Conservation (phyloP, 2,113 vertebrate species). For the Cynopterus brachyotis region DNA sequence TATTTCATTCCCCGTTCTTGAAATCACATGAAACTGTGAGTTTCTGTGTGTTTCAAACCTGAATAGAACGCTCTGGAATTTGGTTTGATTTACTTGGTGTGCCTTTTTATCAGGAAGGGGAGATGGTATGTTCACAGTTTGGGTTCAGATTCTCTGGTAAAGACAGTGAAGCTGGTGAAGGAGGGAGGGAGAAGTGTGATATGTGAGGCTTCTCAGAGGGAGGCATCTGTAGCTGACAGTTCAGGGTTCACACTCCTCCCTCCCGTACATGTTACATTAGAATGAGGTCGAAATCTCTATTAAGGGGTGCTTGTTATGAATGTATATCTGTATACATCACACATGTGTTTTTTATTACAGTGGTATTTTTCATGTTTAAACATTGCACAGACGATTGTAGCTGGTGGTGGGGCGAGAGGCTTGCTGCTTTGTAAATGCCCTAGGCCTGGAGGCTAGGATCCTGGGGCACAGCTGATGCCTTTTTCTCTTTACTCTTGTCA, state of each 20-base stretch:
- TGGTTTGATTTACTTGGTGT: not conserved
- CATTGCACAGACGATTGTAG: not conserved
- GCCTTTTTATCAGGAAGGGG: not conserved
- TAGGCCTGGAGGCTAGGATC: not conserved
- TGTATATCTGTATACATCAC: not conserved
- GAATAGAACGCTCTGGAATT: not conserved
- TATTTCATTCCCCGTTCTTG: not conserved
- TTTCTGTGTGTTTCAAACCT: not conserved
- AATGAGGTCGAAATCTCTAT: not conserved
- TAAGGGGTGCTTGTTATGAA: not conserved
- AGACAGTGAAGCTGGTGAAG: not conserved
- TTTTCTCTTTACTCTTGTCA: not conserved
- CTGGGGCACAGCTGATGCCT: fast-evolving
- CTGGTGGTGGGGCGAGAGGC: not conserved
- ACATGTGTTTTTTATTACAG: not conserved
- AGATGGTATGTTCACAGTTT: not conserved
- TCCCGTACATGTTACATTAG: not conserved
- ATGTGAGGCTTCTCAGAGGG: not conserved
- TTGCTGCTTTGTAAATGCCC: not conserved
- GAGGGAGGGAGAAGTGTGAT: not conserved
- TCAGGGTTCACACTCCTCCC: not conserved
- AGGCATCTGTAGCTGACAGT: not conserved
- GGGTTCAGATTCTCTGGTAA: not conserved
- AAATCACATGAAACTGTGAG: not conserved
- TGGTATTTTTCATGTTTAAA: not conserved